Conservation (phyloP, 2,888 invertebrate species). For the Agapostemon virescens region DNA sequence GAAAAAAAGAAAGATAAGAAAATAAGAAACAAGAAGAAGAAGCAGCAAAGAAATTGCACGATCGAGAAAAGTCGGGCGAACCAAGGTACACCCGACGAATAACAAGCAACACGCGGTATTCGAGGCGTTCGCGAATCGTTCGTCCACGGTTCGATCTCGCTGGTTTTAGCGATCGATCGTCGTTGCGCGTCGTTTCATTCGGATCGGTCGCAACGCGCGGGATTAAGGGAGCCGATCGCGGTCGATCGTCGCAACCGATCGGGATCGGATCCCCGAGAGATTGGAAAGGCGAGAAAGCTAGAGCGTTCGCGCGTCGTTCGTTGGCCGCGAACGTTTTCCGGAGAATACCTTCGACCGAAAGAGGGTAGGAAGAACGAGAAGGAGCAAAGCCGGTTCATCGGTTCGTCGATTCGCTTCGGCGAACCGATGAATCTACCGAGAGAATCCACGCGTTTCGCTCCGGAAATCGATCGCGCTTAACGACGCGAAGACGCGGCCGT, state of each 20-base stretch:
- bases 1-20: conserved; percentile 27
- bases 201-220: background rate
- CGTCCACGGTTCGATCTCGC: background rate
- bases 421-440: background rate
- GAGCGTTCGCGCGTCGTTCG: conserved; percentile 13
- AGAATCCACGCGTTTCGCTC: too few species aligned
- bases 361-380: too few species aligned
- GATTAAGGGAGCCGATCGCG: conserved; percentile 11
- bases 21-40: background rate
- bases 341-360: background rate
- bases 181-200: conserved; percentile 7
- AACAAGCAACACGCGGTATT: conserved; percentile 14
- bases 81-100: conserved; percentile 13
- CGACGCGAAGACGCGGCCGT: background rate
- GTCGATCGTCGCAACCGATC: conserved; percentile 17
- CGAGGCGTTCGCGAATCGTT: background rate
- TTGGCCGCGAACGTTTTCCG: background rate
- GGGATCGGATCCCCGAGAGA: background rate
- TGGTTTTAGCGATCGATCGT: conserved; percentile 20
- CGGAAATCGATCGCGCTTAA: background rate
- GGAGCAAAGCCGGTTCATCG: too few species aligned
- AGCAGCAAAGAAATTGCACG: conserved; percentile 24
- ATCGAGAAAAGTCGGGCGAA: conserved; percentile 31
- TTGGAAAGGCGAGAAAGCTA: background rate
- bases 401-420: too few species aligned